A percentile compares a stretch with the other conserved stretches of the same genome.
Evolutionary conservation across 30 jellyfish, hydroid and myxozoan genomes (phyloP).

Genomic region (Phacellophora camtschatica): DNA sequence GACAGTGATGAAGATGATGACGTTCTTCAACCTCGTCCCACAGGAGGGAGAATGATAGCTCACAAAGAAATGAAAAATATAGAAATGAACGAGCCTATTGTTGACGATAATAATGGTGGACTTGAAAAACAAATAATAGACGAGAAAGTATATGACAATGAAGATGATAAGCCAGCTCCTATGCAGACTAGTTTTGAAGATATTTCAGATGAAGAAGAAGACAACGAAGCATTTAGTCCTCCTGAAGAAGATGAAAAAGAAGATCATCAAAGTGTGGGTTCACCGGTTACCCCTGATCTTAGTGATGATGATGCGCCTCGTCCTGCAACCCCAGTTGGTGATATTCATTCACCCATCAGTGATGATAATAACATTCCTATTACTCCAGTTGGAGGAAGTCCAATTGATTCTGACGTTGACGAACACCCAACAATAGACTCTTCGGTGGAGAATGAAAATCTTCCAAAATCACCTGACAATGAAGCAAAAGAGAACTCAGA

Average conservation of each 20-base stretch:
- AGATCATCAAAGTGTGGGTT: neutral
- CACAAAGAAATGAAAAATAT: slow-evolving; percentile 69
- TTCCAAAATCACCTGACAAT: too few species aligned
- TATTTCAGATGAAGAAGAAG: slow-evolving; percentile 51
- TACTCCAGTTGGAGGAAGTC: too few species aligned
- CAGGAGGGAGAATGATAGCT: slow-evolving; percentile 37
- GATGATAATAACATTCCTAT: too few species aligned
- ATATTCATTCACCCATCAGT: too few species aligned
- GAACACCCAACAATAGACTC: too few species aligned
- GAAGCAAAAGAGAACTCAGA: too few species aligned
- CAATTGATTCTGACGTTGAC: too few species aligned
- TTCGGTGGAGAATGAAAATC: too few species aligned
- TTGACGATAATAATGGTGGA: neutral
- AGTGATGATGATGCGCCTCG: too few species aligned
- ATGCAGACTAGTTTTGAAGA: slow-evolving; percentile 20
- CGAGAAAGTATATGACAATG: neutral
- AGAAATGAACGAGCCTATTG: slow-evolving; percentile 10
- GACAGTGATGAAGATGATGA: slow-evolving; percentile 7
- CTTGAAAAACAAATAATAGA: slow-evolving; percentile 22
- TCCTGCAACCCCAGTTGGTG: too few species aligned
- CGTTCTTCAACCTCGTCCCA: neutral
- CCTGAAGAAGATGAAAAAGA: slow-evolving; percentile 46
- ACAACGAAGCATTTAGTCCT: slow-evolving; percentile 62
- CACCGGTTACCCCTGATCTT: too few species aligned
- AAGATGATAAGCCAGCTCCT: neutral